These are phyloP conservation scores for Drosophila guanche DNA, from an alignment of 1,140 invertebrate species.

Conservation along the genomic window DNA sequence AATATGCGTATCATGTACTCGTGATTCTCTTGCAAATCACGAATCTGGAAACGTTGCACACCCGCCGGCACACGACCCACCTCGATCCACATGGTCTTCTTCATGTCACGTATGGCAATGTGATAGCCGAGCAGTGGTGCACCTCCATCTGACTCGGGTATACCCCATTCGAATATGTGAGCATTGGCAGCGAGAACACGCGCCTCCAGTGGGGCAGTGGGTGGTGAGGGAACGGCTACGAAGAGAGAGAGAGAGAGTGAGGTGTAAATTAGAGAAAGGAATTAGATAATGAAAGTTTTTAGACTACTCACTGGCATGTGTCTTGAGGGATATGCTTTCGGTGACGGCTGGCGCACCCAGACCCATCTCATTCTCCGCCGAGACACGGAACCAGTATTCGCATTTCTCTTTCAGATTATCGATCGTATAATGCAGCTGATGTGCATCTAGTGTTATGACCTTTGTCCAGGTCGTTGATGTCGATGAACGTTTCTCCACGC, in stretches of 20 bases:
- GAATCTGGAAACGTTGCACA: constrained; percentile 92
- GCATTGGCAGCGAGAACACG: constrained; percentile 92
- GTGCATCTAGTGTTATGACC: constrained; percentile 92
- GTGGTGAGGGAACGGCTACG: constrained; percentile 93
- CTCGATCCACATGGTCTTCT: constrained; percentile 98
- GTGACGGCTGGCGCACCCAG: constrained; percentile 91
- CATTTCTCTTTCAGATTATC: constrained; percentile 95
- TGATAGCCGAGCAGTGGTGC: constrained; percentile 95
- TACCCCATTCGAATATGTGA: constrained; percentile 95
- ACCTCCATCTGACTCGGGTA: constrained; percentile 96
- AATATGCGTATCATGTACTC: constrained; percentile 95
- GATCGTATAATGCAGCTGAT: constrained; percentile 90
- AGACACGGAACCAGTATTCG: constrained; percentile 95
- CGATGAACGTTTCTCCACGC: constrained; percentile 94
- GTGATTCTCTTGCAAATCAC: constrained; percentile 94
- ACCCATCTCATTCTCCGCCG: constrained; percentile 95
- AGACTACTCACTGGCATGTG: constrained; percentile 94
- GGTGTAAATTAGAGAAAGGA: neutral
- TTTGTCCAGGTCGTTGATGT: constrained; percentile 93
- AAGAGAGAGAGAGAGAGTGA: no score
- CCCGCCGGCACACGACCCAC: constrained; percentile 93
- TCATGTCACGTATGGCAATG: constrained; percentile 95
- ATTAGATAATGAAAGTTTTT: neutral
- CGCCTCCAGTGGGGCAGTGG: constrained; percentile 94
- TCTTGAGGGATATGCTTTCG: constrained; percentile 93